Conservation (phyloP, 1,140 invertebrate genomes). For the Euschistus heros region DNA sequence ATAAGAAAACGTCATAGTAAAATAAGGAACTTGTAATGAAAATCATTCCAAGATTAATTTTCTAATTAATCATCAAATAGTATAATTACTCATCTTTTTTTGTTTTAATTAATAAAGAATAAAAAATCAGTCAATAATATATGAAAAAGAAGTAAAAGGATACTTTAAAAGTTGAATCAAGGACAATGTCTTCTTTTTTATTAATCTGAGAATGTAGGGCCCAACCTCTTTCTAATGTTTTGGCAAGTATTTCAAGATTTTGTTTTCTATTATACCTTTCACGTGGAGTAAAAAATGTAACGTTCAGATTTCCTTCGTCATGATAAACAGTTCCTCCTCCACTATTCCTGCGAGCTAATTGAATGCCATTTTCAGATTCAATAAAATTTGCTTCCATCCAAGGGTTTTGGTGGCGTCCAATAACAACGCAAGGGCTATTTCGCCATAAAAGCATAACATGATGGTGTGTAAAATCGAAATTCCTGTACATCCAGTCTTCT, state of each 20-base stretch:
- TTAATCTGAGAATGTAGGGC: slow-evolving; percentile 61
- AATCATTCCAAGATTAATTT: too few relatives aligned
- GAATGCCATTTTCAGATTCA: slow-evolving; percentile 49
- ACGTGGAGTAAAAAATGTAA: slow-evolving; percentile 75
- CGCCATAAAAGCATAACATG: slow-evolving; percentile 81
- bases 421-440: slow-evolving; percentile 87
- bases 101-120: too few relatives aligned
- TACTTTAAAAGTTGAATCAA: slow-evolving; percentile 74
- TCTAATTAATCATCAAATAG: too few relatives aligned
- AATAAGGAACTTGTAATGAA: too few relatives aligned
- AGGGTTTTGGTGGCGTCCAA: slow-evolving; percentile 94
- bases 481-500: slow-evolving; percentile 88
- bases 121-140: too few relatives aligned
- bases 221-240: slow-evolving; percentile 67
- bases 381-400: slow-evolving; percentile 77
- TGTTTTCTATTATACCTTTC: slow-evolving; percentile 68
- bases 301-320: slow-evolving; percentile 85
- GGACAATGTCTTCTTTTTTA: slow-evolving; percentile 68
- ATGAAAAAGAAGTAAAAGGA: slow-evolving; percentile 25
- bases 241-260: slow-evolving; percentile 74
- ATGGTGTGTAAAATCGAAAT: slow-evolving; percentile 67
- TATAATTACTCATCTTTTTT: too few relatives aligned
- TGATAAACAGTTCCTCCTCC: slow-evolving; percentile 97
- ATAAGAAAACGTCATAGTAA: too few relatives aligned
- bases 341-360: slow-evolving; percentile 76